A percentile compares a stretch with the other conserved stretches of the same genome.
phyloP scores from a whole-genome alignment of 2,888 invertebrate species.

The Epirrita christyi region DNA sequence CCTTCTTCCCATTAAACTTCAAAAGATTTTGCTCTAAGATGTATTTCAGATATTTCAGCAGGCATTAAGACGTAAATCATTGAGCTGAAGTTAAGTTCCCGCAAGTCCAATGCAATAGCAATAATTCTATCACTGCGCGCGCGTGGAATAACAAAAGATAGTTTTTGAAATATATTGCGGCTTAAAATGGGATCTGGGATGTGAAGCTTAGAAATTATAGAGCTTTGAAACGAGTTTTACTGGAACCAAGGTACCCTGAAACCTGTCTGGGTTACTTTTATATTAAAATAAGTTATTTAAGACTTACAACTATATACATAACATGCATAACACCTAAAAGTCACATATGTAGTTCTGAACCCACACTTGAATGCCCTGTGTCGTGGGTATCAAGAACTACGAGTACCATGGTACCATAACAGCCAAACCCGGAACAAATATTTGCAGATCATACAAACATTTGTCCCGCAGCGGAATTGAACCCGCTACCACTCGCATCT shows the following conservation, averaged over 20 bases:
- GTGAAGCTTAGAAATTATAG: conserved; percentile 3
- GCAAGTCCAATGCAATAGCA: conserved; percentile 23
- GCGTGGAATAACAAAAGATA: conserved; percentile 23
- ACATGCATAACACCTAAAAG: too few species aligned
- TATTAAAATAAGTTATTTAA: too few species aligned
- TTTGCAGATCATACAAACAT: too few species aligned
- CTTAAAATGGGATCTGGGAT: conserved; percentile 6
- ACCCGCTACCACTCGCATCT: too few species aligned
- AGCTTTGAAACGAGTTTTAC: conserved; percentile 1
- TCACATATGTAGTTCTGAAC: too few species aligned
- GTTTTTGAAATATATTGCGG: conserved; percentile 16
- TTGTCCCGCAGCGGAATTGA: too few species aligned
- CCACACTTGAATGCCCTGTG: too few species aligned
- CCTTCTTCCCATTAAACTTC: conserved; percentile 35
- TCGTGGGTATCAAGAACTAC: too few species aligned
- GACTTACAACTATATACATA: too few species aligned
- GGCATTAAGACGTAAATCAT: conserved; percentile 33
- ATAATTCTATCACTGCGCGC: conserved; percentile 31
- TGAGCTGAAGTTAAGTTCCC: conserved; percentile 22
- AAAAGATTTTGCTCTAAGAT: conserved; percentile 27
- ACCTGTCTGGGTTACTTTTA: background rate
- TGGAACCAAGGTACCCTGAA: too few species aligned
- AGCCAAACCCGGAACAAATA: too few species aligned
- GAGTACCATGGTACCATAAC: too few species aligned
- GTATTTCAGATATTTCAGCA: conserved; percentile 42